A percentile compares a stretch with the other conserved stretches of the same genome.
Conservation (phyloP, 2,113 vertebrate genomes). For the Hippoglossus stenolepis region DNA sequence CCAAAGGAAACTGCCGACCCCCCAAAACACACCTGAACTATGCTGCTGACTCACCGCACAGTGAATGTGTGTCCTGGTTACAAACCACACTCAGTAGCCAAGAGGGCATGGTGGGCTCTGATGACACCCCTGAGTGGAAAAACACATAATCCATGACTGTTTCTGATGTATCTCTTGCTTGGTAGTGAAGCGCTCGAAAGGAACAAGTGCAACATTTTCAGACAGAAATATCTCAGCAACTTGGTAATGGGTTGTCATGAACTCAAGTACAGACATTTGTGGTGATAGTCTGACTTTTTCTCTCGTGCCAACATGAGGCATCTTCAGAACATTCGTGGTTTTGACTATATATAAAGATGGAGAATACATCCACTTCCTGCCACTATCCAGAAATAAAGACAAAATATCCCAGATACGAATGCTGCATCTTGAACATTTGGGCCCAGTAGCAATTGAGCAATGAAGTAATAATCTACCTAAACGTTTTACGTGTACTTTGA, state of each 20-base stretch:
- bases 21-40: constrained; percentile 61
- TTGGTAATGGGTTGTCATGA: not conserved
- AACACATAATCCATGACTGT: constrained; percentile 47
- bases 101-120: constrained; percentile 47
- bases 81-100: constrained; percentile 32
- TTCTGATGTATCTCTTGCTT: constrained; percentile 28
- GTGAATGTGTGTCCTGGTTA: constrained; percentile 16
- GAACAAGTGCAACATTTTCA: not conserved
- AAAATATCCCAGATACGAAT: too few species aligned
- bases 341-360: not conserved
- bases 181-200: not conserved
- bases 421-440: too few species aligned
- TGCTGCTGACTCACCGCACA: constrained; percentile 58
- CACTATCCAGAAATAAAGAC: not conserved
- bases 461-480: too few species aligned
- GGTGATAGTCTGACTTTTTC: not conserved
- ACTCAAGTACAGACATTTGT: not conserved
- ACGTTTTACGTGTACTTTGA: too few species aligned
- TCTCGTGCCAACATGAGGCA: not conserved
- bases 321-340: not conserved
- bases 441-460: too few species aligned
- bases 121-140: constrained; percentile 62
- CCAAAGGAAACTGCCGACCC: constrained; percentile 51
- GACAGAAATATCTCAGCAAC: constrained; percentile 9
- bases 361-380: not conserved